Conservation (phyloP, 1,140 invertebrate species). For the Heterodera schachtii region DNA sequence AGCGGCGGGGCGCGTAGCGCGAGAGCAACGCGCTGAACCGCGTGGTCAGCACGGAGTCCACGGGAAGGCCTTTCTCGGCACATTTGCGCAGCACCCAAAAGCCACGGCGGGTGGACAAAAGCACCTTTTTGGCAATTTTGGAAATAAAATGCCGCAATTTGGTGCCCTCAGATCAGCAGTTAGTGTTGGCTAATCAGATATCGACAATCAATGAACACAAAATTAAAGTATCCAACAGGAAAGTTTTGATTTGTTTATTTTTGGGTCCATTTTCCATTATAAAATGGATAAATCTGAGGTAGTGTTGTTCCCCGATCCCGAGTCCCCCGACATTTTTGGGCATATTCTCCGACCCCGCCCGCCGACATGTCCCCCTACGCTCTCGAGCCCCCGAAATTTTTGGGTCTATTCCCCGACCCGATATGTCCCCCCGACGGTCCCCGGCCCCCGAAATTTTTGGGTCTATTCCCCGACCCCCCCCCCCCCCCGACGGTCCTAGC, state of each 20-base stretch:
- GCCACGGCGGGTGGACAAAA: constrained; percentile 68
- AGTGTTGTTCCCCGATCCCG: no score
- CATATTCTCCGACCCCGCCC: no score
- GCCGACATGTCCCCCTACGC: no score
- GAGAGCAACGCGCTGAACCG: constrained; percentile 16
- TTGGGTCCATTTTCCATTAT: no score
- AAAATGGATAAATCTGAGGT: no score
- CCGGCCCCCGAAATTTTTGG: no score
- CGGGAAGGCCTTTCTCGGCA: constrained; percentile 62
- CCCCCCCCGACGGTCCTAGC: constrained; percentile 63
- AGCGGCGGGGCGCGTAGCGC: neutral
- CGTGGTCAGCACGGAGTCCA: constrained; percentile 53
- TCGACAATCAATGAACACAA: no score
- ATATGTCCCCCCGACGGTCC: constrained; percentile 7
- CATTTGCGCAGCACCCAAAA: constrained; percentile 68
- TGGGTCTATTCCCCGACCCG: neutral
- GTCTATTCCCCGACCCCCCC: constrained; percentile 30
- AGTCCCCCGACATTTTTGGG: no score
- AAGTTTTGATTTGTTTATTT: no score
- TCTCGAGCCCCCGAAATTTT: neutral
- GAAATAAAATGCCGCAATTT: neutral
- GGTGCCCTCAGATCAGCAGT: neutral
- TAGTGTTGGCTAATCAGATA: no score
- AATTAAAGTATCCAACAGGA: no score
- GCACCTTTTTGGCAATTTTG: constrained; percentile 55